Percentiles rank a stretch among this genome's conserved stretches.
These are phyloP conservation scores for Loxodonta africana DNA, from an alignment of 2,113 vertebrate species.

Conservation along the genomic window DNA sequence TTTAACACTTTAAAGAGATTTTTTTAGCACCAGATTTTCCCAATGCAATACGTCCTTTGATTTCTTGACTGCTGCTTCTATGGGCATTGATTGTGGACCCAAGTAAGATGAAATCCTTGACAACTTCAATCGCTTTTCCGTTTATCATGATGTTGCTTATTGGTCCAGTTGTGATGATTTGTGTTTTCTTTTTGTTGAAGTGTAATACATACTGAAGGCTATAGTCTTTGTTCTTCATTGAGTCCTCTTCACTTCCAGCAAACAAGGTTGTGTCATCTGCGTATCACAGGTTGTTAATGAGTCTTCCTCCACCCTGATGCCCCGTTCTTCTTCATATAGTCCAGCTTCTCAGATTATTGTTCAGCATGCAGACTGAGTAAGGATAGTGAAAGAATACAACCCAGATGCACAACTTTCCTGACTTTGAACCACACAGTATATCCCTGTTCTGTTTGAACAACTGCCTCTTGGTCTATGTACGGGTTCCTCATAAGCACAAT, in stretches of 20 bases:
- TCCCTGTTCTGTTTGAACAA: neutral
- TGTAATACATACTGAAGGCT: neutral
- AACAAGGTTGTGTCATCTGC: neutral
- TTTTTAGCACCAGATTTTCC: no score
- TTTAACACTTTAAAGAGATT: no score
- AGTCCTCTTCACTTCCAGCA: neutral
- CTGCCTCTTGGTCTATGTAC: neutral
- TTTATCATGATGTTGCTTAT: no score
- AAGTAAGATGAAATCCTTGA: no score
- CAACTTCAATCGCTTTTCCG: no score
- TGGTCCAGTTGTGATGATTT: neutral
- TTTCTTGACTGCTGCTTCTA: neutral
- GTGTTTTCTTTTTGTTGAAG: neutral
- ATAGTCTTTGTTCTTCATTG: neutral
- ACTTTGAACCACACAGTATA: neutral
- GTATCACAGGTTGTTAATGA: neutral
- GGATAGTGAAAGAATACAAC: neutral
- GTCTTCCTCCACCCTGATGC: neutral
- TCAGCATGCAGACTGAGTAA: neutral
- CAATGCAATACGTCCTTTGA: no score
- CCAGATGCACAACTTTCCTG: neutral
- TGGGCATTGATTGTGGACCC: neutral
- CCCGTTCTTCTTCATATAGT: neutral
- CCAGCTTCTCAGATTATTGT: neutral
- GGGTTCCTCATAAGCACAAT: neutral